Conservation (phyloP, 2,113 vertebrate genomes). For the Istiophorus platypterus region DNA sequence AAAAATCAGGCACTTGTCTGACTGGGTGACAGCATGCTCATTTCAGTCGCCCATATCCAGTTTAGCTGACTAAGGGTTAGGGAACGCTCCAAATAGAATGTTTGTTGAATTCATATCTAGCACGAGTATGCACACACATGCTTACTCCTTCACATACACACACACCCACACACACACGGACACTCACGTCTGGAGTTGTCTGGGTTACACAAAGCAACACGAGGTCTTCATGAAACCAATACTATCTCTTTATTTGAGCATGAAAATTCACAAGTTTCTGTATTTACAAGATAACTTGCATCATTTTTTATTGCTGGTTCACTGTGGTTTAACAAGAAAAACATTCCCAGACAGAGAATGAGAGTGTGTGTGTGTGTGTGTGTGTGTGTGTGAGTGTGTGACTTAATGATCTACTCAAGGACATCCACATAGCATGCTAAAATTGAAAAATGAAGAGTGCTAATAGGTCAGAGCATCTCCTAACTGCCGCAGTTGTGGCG, state of each 20-base stretch:
- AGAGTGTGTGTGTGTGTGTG: not conserved
- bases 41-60: slow-evolving; percentile 23
- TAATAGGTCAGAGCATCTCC: slow-evolving; percentile 44
- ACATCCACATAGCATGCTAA: slow-evolving; percentile 17
- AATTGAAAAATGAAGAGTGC: slow-evolving; percentile 51
- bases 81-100: slow-evolving; percentile 16
- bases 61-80: slow-evolving; percentile 42
- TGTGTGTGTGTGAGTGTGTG: slow-evolving; percentile 11
- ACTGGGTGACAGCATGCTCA: slow-evolving; percentile 33
- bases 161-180: not conserved
- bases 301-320: not conserved
- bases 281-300: slow-evolving; percentile 1
- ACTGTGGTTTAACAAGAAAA: not conserved
- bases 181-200: slow-evolving; percentile 41
- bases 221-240: slow-evolving; percentile 11
- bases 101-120: slow-evolving; percentile 56
- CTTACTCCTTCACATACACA: slow-evolving; percentile 30
- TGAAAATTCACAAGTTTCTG: no score
- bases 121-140: slow-evolving; percentile 34
- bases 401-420: slow-evolving; percentile 43
- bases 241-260: not conserved
- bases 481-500: slow-evolving; percentile 10
- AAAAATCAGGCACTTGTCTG: slow-evolving; percentile 17
- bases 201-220: slow-evolving; percentile 4
- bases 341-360: not conserved